Base-by-base conservation (phyloP, 2,113 vertebrate species). In the Argyrosomus japonicus region DNA sequence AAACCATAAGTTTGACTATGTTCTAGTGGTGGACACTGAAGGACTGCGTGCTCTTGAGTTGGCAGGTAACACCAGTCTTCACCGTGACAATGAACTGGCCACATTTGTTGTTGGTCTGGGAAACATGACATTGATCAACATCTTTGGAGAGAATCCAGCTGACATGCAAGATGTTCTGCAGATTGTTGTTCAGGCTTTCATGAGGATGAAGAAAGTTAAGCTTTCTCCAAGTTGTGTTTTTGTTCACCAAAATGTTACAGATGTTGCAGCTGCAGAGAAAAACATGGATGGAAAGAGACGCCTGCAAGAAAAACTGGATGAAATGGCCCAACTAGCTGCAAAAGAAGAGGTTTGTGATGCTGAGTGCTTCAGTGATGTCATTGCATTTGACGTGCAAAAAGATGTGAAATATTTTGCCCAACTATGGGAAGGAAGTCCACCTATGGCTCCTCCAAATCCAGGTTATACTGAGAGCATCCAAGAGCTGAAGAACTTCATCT, bases 391-490 rank as follows among this genome's bases (percentile, higher is more conserved):
- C 21, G 80, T 87, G 9, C 36, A 85, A n/a, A 65, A 25, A 69
- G 87, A 88, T 65, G 82, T 88, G n/a, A 90, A 88, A 63, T 90
- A 90, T 57, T 90, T 90, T 86, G 77, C 83, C 32, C 78, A 84
- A 15, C 75, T 91, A 0, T 91, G 83, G 89, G 89, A 89, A 67
- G 89, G 87, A 82, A 89, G 83, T 84, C 89, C 89, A 68, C 87
- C 87, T 2, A 91, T 91, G 89, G 89, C 87, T 81, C 85, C 89
- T 82, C 85, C 87, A 75, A 91, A 91, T 84, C 89, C 87, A 79
- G 85, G 77, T 3, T 87, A 89, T 17, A 91, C 83, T 2, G 80
- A 89, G 21, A 87, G 80, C 1, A 0, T 89, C 45, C 89, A 89
- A 76, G 83, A 89, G 19, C 83, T 91, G 77, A 89, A 87, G 54